Base-by-base conservation (phyloP, 2,113 vertebrate species). In the Dolichotis patagonum region DNA sequence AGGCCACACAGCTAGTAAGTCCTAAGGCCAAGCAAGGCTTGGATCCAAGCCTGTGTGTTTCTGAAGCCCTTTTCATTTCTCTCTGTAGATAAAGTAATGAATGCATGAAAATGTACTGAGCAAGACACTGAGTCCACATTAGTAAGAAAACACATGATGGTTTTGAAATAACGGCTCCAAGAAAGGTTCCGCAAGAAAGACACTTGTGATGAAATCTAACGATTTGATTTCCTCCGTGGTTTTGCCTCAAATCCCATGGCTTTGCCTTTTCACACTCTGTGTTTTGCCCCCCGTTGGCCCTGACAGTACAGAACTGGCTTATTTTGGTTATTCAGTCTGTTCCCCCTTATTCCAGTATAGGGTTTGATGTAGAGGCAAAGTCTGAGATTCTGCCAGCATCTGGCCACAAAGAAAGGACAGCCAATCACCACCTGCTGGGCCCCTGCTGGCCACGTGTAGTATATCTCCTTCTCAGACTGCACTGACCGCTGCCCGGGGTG, bases 1-100 rank as follows among this genome's bases (percentile, higher is more conserved):
- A 95, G 97, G 90, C 97, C 97, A 97, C 97, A 97, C 97, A 98
- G 95, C 97, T 95, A 93, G 97, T 67, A 24, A 93, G 94, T 91
- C 71, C 32, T 54, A 84, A 78, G 90, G 65, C 95, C 84, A 83
- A 81, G 85, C 78, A 83, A 81, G 88, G 90, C 87, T 91, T 90
- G 87, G 83, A 95, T 93, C 80, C 71, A 94, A 83, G 43, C 60
- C 89, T 95, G 85, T 35, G 69, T n/a, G 35, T 95, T 96, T 92
- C 85, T 73, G 65, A 88, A 89, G 80, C 16, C 73, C 73, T 96
- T 96, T 97, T 97, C 65, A 92, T 94, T 95, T 75, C 46, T 87
- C 82, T 49, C n/a, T 56, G 12, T 80, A 80, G 75, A 88, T 13
- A 35, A 58, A 96, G 83, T 82, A 89, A 91, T 85, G 82, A 97